A percentile compares a stretch with the other conserved stretches of the same genome.
phyloP scores from a whole-genome alignment of 2,888 invertebrate genomes.

The Gerris lacustris region DNA sequence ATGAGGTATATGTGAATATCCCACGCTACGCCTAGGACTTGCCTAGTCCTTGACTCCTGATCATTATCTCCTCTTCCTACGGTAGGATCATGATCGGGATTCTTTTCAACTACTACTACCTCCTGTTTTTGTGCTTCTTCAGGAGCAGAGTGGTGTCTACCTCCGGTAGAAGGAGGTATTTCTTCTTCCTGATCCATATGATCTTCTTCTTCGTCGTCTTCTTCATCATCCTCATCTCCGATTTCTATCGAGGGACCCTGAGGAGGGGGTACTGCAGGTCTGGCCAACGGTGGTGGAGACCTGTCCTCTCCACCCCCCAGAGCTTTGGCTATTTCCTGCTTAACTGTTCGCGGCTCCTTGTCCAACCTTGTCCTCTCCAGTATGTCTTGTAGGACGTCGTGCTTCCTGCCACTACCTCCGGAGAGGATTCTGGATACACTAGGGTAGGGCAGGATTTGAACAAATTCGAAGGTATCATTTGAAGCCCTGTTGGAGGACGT shows the following conservation, averaged over 20 bases:
- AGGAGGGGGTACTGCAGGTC: constrained; percentile 4
- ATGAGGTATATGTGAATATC: constrained; percentile 80
- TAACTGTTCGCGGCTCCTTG: constrained; percentile 42
- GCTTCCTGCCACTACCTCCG: constrained; percentile 68
- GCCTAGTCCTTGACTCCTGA: constrained; percentile 31
- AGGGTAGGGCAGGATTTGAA: constrained; percentile 61
- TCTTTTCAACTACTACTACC: constrained; percentile 17
- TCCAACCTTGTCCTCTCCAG: constrained; percentile 43
- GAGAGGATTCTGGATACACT: constrained; percentile 74
- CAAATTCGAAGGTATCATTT: constrained; percentile 44
- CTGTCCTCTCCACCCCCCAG: constrained; percentile 8
- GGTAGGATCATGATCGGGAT: constrained; percentile 22
- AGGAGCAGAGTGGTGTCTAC: constrained; percentile 16
- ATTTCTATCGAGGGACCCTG: not conserved
- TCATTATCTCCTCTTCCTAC: constrained; percentile 29
- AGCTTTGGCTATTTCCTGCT: constrained; percentile 30
- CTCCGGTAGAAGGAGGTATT: constrained; percentile 6
- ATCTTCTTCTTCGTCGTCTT: constrained; percentile 29
- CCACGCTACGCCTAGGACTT: constrained; percentile 70
- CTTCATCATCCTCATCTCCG: constrained; percentile 9
- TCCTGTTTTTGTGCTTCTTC: constrained; percentile 26
- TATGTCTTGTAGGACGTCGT: constrained; percentile 65
- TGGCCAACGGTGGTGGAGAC: constrained; percentile 22
- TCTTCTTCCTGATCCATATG: constrained; percentile 19
- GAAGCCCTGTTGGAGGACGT: constrained; percentile 30